A percentile compares a stretch with the other conserved stretches of the same genome.
These are phyloP conservation scores for Ifrita kowaldi DNA, from an alignment of 2,113 vertebrate species.

Conservation along the genomic window DNA sequence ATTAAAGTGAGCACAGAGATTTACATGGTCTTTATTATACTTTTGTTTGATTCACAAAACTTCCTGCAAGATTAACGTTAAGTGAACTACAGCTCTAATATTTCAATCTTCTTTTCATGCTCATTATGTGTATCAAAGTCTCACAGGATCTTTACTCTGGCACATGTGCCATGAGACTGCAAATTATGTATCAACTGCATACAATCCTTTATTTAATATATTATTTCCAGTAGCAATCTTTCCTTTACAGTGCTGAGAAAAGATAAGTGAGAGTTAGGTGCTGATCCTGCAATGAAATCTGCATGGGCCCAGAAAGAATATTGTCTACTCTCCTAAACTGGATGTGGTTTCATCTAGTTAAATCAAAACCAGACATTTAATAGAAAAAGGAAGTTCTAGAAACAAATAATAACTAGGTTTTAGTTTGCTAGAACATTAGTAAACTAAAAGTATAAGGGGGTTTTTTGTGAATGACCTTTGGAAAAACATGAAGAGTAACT, in stretches of 20 bases:
- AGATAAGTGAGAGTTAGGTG: neutral
- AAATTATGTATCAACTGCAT: neutral
- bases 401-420: neutral
- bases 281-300: neutral
- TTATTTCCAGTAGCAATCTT: neutral
- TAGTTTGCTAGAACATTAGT: neutral
- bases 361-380: neutral
- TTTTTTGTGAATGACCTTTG: neutral
- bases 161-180: neutral
- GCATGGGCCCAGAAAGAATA: neutral
- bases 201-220: neutral
- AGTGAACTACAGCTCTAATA: neutral
- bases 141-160: neutral
- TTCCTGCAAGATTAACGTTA: neutral
- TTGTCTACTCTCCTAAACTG: accelerated
- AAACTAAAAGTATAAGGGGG: neutral
- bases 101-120: neutral
- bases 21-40: neutral
- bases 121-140: neutral
- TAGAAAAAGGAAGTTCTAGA: neutral
- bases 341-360: neutral
- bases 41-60: neutral
- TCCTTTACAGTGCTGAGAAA: neutral
- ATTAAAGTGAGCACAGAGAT: neutral
- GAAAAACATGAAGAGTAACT: neutral